phyloP scores from a whole-genome alignment of 2,888 invertebrate genomes.

The Scaptomyza tumidula region DNA sequence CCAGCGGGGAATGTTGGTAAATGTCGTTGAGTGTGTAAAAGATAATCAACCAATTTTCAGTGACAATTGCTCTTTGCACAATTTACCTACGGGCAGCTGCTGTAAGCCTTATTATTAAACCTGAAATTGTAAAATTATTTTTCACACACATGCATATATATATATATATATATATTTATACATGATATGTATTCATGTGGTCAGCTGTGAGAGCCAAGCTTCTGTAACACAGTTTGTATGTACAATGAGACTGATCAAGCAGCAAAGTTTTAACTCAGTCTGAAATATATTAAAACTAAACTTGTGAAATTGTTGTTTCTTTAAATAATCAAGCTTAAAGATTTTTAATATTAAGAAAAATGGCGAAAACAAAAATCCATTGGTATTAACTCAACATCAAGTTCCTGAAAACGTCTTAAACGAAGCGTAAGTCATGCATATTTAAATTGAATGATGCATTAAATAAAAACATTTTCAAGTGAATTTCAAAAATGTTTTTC shows the following conservation, averaged over 20 bases:
- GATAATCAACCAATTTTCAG: slow-evolving; percentile 51
- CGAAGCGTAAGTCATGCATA: too few species aligned
- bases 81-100: slow-evolving; percentile 47
- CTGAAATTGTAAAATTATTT: slow-evolving; percentile 53
- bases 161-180: not conserved
- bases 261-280: not conserved
- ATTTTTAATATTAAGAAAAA: too few species aligned
- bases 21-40: slow-evolving; percentile 33
- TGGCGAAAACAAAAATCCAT: too few species aligned
- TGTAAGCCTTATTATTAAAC: slow-evolving; percentile 55
- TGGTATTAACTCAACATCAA: too few species aligned
- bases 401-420: too few species aligned
- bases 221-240: not conserved
- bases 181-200: not conserved
- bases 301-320: not conserved
- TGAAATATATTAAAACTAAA: slow-evolving; percentile 1
- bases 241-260: not conserved
- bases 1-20: slow-evolving; percentile 47
- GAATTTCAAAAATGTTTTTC: too few species aligned
- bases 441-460: too few species aligned
- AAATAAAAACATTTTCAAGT: too few species aligned
- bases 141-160: not conserved
- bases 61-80: slow-evolving; percentile 68
- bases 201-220: slow-evolving; percentile 6
- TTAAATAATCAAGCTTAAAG: too few species aligned